phyloP scores from a whole-genome alignment of 2,113 vertebrate genomes.

The Corapipo altera region DNA sequence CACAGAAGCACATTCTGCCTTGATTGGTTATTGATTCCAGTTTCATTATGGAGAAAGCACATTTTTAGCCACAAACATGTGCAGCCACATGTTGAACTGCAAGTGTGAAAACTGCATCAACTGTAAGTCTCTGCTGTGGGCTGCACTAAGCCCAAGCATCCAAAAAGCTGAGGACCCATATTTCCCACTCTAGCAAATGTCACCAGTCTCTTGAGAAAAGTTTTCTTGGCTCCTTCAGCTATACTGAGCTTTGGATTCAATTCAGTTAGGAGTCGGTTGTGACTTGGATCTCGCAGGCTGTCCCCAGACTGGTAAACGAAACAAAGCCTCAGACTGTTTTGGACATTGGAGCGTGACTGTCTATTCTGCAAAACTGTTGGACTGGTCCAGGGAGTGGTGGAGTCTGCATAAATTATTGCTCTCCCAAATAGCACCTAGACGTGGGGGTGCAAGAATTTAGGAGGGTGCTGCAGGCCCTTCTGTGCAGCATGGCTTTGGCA shows the following conservation, averaged over 20 bases:
- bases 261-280: background rate
- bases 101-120: background rate
- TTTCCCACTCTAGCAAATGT: background rate
- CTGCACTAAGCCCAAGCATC: background rate
- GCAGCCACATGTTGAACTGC: slow-evolving; percentile 22
- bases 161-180: background rate
- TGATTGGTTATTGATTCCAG: slow-evolving; percentile 68
- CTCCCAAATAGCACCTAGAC: background rate
- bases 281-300: slow-evolving; percentile 35
- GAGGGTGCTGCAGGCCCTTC: background rate
- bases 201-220: slow-evolving; percentile 7
- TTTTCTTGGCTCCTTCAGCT: slow-evolving; percentile 29
- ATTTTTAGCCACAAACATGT: slow-evolving; percentile 16
- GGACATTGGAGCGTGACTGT: background rate
- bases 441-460: rapidly evolving
- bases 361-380: slow-evolving; percentile 6
- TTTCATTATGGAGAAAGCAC: slow-evolving; percentile 44
- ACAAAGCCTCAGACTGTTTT: slow-evolving; percentile 1
- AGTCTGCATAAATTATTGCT: background rate
- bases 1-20: slow-evolving; percentile 48
- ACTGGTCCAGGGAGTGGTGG: background rate
- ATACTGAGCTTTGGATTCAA: slow-evolving; percentile 14
- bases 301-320: background rate
- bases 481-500: background rate
- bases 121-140: background rate